Conservation (phyloP, 2,797 vertebrate genomes). For the Fistularia tabacaria region DNA sequence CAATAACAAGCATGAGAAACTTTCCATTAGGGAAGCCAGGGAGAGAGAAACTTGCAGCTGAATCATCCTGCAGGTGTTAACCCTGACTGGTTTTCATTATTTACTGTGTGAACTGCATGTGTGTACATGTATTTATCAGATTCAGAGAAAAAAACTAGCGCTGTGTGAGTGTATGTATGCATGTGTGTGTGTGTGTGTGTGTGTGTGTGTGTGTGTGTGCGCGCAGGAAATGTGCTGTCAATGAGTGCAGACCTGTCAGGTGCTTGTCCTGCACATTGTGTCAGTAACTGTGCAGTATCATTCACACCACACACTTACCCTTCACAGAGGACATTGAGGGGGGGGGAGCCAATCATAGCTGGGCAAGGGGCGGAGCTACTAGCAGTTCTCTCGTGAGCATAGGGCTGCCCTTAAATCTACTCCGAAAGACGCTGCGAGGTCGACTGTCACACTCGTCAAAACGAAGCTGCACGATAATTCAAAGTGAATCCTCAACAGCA, state of each 20-base stretch:
- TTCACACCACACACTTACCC: too few species aligned
- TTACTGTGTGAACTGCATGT: too few species aligned
- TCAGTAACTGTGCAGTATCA: too few species aligned
- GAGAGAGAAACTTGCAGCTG: not conserved
- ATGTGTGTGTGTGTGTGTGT: constrained; percentile 11
- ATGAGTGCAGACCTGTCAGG: not conserved
- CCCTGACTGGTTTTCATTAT: too few species aligned
- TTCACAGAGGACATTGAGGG: too few species aligned
- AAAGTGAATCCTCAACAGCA: not conserved
- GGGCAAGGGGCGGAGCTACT: too few species aligned
- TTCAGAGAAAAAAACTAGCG: not conserved
- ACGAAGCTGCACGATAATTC: constrained; percentile 10
- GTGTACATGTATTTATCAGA: too few species aligned
- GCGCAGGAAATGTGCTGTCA: not conserved
- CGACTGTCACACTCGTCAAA: constrained; percentile 22
- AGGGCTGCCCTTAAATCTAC: constrained; percentile 25
- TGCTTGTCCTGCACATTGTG: constrained; percentile 21
- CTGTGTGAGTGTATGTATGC: not conserved
- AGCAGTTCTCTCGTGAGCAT: constrained; percentile 10
- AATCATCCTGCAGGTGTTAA: too few species aligned
- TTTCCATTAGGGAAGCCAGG: too few species aligned
- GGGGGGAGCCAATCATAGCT: too few species aligned
- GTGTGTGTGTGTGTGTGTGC: constrained; percentile 9
- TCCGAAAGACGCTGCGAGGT: constrained; percentile 20
- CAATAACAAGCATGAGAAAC: too few species aligned